These are phyloP conservation scores for Clarias fuscus DNA, from an alignment of 2,797 vertebrate genomes.

Conservation along the genomic window DNA sequence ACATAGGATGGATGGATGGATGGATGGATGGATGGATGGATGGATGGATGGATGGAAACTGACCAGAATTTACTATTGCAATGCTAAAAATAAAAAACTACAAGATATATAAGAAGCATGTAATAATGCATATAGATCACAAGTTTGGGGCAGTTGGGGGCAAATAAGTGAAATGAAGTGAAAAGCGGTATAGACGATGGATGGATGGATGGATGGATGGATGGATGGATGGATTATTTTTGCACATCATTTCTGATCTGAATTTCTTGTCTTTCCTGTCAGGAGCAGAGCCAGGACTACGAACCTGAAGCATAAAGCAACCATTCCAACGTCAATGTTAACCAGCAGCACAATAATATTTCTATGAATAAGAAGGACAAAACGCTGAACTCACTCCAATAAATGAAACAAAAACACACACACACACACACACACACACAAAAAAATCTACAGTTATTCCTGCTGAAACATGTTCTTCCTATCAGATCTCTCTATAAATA, in stretches of 20 bases:
- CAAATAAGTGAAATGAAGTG: no score
- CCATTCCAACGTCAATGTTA: slow-evolving; percentile 76
- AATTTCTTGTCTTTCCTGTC: slow-evolving; percentile 36
- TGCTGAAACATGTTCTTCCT: slow-evolving; percentile 82
- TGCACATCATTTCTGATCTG: not conserved
- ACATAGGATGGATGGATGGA: no score
- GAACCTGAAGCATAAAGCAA: slow-evolving; percentile 93
- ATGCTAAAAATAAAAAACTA: no score
- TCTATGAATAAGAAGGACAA: slow-evolving; percentile 83
- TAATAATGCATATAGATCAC: no score
- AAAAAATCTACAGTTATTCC: slow-evolving; percentile 63
- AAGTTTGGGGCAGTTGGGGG: no score
- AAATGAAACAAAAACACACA: slow-evolving; percentile 49
- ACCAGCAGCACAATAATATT: slow-evolving; percentile 93
- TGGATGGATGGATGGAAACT: no score
- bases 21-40: no score
- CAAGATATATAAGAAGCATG: no score
- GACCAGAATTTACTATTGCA: no score
- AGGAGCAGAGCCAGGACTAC: slow-evolving; percentile 96
- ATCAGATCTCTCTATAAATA: slow-evolving; percentile 63
- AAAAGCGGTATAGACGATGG: no score
- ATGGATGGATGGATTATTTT: not conserved
- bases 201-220: no score
- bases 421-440: not conserved
- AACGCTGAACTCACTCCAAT: slow-evolving; percentile 71